Evolutionary conservation across 2,888 invertebrate species (phyloP).

Genomic region (Cephus rjabovi): DNA sequence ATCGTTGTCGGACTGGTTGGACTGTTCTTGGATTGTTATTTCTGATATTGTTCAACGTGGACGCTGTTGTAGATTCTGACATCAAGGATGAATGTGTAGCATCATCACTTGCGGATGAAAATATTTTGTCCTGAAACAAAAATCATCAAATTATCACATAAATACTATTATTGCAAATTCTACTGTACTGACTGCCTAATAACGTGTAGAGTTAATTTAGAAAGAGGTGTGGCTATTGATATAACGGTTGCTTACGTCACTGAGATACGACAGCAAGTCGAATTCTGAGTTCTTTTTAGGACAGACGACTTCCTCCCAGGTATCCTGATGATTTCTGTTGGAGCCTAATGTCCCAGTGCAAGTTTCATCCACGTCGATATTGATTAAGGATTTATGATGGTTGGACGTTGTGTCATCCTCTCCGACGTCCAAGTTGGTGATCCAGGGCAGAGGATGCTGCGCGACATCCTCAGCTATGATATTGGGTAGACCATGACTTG

Average conservation of each 20-base stretch:
- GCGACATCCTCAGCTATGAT: not conserved
- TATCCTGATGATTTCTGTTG: constrained; percentile 29
- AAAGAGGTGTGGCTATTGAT: not conserved
- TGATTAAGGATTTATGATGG: not conserved
- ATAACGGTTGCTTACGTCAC: constrained; percentile 53
- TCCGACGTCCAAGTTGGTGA: not conserved
- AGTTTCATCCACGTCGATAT: constrained; percentile 30
- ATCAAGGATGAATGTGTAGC: constrained; percentile 43
- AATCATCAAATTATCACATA: not conserved
- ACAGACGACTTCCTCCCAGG: not conserved
- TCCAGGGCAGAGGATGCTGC: not conserved
- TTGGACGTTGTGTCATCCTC: not conserved
- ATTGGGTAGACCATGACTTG: not conserved
- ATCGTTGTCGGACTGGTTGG: not conserved
- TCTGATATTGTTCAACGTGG: not conserved
- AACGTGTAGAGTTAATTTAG: not conserved
- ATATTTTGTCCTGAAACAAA: constrained; percentile 46
- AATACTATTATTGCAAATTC: not conserved
- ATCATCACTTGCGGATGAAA: constrained; percentile 10
- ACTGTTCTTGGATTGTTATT: not conserved
- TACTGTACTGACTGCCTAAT: not conserved
- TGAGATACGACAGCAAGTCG: constrained; percentile 62
- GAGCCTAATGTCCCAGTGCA: constrained; percentile 30
- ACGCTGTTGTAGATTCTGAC: constrained; percentile 21
- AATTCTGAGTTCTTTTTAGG: constrained; percentile 32